These are phyloP conservation scores for Trichoplusia ni DNA, from an alignment of 1,140 invertebrate genomes.

Conservation along the genomic window DNA sequence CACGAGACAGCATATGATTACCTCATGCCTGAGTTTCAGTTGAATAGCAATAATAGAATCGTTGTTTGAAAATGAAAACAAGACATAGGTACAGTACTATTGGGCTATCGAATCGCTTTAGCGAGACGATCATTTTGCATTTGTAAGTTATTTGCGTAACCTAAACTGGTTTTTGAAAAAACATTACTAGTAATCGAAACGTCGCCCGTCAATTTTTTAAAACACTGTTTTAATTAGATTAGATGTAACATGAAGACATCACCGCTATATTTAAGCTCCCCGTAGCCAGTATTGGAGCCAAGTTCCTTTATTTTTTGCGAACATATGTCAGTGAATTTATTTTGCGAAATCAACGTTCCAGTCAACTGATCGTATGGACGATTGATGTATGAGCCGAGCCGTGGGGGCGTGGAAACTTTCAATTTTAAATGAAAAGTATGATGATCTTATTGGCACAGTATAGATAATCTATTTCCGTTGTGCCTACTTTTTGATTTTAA, in stretches of 20 bases:
- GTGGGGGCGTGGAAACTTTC: conserved; percentile 1
- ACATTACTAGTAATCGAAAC: neutral
- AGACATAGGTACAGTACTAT: too few relatives aligned
- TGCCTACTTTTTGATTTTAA: too few relatives aligned
- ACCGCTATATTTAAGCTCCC: neutral
- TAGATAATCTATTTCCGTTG: too few relatives aligned
- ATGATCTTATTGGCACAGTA: too few relatives aligned
- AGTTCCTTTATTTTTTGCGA: neutral
- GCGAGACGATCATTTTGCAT: too few relatives aligned
- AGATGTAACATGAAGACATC: neutral
- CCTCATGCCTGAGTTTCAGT: too few relatives aligned
- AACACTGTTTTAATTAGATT: neutral
- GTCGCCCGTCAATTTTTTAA: neutral
- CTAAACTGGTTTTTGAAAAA: too few relatives aligned
- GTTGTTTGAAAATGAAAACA: too few relatives aligned
- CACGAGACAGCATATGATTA: too few relatives aligned
- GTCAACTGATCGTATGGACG: neutral
- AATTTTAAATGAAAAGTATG: neutral
- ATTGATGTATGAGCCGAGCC: neutral
- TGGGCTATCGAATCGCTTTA: too few relatives aligned
- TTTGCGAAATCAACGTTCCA: neutral
- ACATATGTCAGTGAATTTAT: conserved; percentile 4
- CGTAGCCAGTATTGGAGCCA: neutral
- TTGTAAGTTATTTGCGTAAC: too few relatives aligned
- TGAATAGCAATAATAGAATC: too few relatives aligned